Conservation (phyloP, 2,113 vertebrate genomes). For the Vulpes lagopus region DNA sequence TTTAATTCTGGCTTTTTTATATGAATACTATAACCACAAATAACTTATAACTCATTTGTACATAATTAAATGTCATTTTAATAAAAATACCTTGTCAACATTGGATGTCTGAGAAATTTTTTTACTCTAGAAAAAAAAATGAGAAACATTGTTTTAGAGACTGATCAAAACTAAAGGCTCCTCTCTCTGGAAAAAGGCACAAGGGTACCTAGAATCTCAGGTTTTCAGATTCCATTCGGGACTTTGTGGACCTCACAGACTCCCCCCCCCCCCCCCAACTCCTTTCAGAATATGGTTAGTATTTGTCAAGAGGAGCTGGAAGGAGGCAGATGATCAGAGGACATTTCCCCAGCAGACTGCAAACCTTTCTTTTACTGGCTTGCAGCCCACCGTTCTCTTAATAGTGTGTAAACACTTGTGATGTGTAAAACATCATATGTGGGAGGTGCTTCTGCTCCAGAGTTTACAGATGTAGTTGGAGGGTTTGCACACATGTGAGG, state of each 20-base stretch:
- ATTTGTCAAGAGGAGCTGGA: background rate
- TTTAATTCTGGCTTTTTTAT: conserved; percentile 33
- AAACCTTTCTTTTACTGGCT: background rate
- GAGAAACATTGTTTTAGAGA: background rate
- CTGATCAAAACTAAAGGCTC: background rate
- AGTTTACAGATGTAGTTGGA: no score
- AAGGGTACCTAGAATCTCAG: background rate
- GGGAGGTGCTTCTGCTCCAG: background rate
- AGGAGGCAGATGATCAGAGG: background rate
- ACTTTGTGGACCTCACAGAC: background rate
- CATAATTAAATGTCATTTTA: conserved; percentile 20
- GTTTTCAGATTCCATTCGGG: background rate
- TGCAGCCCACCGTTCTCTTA: background rate
- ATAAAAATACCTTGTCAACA: conserved; percentile 30
- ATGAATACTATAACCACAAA: background rate
- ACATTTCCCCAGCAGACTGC: background rate
- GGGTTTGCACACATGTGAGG: accelerated
- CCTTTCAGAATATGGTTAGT: background rate
- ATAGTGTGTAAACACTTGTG: background rate
- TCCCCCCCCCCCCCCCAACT: background rate
- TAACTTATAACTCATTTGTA: conserved; percentile 4
- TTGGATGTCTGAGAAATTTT: background rate
- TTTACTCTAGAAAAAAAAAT: background rate
- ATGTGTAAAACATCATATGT: accelerated
- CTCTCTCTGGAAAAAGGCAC: background rate